Evolutionary conservation across 1,140 invertebrate species (phyloP), one percentile per base, ranked within the genome.

Genomic region (Liolophura sinensis): DNA sequence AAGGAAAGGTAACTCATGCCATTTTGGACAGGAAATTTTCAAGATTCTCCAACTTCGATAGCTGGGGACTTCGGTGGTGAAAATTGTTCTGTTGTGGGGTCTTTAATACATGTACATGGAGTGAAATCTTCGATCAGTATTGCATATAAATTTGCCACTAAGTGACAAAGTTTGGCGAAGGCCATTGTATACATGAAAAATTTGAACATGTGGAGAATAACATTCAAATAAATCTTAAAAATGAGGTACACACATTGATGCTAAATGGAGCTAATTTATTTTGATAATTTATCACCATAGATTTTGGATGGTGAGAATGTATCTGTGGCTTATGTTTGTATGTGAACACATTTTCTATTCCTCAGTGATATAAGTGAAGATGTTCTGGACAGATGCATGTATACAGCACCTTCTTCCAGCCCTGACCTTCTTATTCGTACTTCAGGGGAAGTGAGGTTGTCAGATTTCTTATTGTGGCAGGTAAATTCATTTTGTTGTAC

Each of bases 401-500:
- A 94, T 78, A 92, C 92, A 1, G 85, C 89, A 64, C 85, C 90
- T 48, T 91, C 92, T 20, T 85, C 87, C 18, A 87, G 90, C 70
- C 92, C 95, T 27, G 96, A 99, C 84, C 83, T 99, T 63, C 84
- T 99, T 9, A 91, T 99, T 47, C 88, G 97, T 74, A 99, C 97
- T 18, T 99, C 97, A 0, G 97, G 97, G 24, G 97, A 99, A 88
- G 89, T 92, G 4, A 86, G 97, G 72, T 87, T 99, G 0, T 98
- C 95, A 79, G 97, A 99, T 86, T 99, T 98, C 82, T 87, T 99
- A 67, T 85, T 99, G 62, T 99, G 95, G 95, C 97, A 99, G 90
- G 93, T 93, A 85, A 68, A 66, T 70, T 71, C 56, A 73, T 71
- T 1, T 46, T 62, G 16, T 25, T 16, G 24, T 20, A 54, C 24